Percentiles rank a stretch among this genome's conserved stretches.
phyloP scores from a whole-genome alignment of 2,888 invertebrate genomes.

The Ptilodon capucinus region DNA sequence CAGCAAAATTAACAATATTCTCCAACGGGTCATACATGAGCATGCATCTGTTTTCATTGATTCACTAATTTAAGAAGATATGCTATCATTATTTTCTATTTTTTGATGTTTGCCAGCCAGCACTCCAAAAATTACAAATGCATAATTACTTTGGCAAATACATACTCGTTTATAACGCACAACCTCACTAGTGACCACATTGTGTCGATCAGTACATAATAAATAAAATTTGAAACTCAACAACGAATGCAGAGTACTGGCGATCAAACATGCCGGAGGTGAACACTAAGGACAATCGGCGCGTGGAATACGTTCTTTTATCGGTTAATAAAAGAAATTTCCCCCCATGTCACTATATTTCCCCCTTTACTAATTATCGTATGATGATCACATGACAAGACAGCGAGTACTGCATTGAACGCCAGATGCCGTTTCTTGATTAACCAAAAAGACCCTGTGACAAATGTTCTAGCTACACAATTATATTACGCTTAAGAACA shows the following conservation, averaged over 20 bases:
- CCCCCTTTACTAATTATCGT: conserved; percentile 43
- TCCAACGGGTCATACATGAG: conserved; percentile 44
- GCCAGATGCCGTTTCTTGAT: conserved; percentile 61
- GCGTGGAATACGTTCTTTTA: conserved; percentile 64
- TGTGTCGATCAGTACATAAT: conserved; percentile 46
- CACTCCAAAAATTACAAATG: conserved; percentile 69
- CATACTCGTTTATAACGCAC: conserved; percentile 46
- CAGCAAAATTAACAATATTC: neutral
- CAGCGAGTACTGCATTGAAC: conserved; percentile 45
- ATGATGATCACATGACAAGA: conserved; percentile 49
- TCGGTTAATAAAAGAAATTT: conserved; percentile 65
- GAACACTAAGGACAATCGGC: conserved; percentile 38
- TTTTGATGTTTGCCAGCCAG: conserved; percentile 55
- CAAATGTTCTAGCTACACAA: conserved; percentile 43
- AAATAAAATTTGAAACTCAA: conserved; percentile 54
- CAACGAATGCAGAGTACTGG: conserved; percentile 56
- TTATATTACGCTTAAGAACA: conserved; percentile 45
- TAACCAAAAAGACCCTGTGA: conserved; percentile 74
- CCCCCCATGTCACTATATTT: conserved; percentile 37
- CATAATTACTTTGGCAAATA: conserved; percentile 73
- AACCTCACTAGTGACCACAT: conserved; percentile 46
- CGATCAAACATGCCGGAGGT: conserved; percentile 45
- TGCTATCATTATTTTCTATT: conserved; percentile 56
- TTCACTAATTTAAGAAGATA: conserved; percentile 59
- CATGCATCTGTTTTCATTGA: conserved; percentile 65